Conservation (phyloP, 1,140 invertebrate species). For the Drosophila punjabiensis region DNA sequence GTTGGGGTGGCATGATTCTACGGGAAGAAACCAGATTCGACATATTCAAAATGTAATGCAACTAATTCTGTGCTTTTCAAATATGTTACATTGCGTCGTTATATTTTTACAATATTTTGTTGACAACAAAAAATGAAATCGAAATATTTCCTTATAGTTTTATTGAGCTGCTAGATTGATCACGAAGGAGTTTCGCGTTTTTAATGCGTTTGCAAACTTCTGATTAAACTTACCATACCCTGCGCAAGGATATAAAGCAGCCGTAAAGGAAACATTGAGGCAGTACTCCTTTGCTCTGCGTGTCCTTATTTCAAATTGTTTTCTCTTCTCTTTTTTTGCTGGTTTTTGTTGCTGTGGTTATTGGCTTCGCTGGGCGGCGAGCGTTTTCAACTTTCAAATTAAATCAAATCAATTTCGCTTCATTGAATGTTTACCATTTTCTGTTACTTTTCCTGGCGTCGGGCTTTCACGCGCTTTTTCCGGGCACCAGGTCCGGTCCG, state of each 20-base stretch:
- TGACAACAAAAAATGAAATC: no score
- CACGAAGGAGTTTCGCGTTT: no score
- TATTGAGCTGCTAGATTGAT: no score
- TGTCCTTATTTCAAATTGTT: slow-evolving; percentile 11
- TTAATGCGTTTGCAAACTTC: not conserved
- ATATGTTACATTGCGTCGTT: no score
- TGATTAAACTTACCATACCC: not conserved
- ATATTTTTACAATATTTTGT: no score
- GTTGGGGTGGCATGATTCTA: no score
- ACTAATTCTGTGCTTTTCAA: no score
- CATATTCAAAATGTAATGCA: no score
- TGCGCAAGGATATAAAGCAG: not conserved
- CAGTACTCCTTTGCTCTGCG: not conserved
- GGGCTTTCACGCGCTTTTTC: slow-evolving; percentile 47
- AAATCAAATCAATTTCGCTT: slow-evolving; percentile 79
- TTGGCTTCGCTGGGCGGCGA: slow-evolving; percentile 12
- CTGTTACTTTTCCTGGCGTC: slow-evolving; percentile 25
- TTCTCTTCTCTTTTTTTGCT: not conserved
- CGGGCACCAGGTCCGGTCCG: slow-evolving; percentile 3
- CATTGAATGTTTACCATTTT: slow-evolving; percentile 77
- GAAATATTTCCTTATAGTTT: no score
- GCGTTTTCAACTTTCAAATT: slow-evolving; percentile 69
- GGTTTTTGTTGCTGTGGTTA: slow-evolving; percentile 23
- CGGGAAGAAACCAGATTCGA: no score
- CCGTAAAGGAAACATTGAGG: not conserved